Percentiles rank a stretch among this genome's conserved stretches.
Conservation (phyloP, 2,888 invertebrate genomes). For the Brachycybe producta region DNA sequence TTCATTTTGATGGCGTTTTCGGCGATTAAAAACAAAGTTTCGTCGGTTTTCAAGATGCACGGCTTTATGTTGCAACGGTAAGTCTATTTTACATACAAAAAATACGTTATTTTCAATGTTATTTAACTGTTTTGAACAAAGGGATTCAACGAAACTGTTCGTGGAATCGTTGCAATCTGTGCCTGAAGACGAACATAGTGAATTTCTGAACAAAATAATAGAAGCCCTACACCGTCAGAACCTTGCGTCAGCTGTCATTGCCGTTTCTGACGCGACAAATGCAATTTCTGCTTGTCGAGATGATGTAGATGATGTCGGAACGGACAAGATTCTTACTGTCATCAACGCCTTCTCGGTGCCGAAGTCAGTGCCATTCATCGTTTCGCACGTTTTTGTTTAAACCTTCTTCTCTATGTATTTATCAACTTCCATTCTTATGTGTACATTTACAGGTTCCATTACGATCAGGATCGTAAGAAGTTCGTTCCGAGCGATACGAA, state of each 20-base stretch:
- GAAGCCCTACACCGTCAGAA: conserved; percentile 1
- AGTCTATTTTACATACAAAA: neutral
- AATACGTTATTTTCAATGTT: neutral
- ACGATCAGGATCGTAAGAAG: conserved; percentile 63
- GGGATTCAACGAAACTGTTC: neutral
- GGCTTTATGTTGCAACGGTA: conserved; percentile 7
- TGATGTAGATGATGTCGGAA: neutral
- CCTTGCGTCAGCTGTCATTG: neutral
- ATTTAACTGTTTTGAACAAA: neutral
- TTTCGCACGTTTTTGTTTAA: neutral
- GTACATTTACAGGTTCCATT: conserved; percentile 54
- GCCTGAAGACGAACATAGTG: neutral
- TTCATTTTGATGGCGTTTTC: neutral
- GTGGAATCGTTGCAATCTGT: neutral
- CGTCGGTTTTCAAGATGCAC: neutral
- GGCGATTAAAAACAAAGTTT: neutral
- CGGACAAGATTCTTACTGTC: conserved; percentile 11
- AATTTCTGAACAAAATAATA: neutral
- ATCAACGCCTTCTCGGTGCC: conserved; percentile 13
- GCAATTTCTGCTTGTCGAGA: neutral
- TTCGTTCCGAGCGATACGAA: conserved; percentile 40
- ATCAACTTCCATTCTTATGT: too few species aligned
- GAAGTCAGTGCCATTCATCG: neutral
- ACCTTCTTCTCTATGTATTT: neutral
- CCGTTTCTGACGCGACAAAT: neutral